Conservation (phyloP, 2,797 vertebrate genomes). For the Alcedo quadribrachys region DNA sequence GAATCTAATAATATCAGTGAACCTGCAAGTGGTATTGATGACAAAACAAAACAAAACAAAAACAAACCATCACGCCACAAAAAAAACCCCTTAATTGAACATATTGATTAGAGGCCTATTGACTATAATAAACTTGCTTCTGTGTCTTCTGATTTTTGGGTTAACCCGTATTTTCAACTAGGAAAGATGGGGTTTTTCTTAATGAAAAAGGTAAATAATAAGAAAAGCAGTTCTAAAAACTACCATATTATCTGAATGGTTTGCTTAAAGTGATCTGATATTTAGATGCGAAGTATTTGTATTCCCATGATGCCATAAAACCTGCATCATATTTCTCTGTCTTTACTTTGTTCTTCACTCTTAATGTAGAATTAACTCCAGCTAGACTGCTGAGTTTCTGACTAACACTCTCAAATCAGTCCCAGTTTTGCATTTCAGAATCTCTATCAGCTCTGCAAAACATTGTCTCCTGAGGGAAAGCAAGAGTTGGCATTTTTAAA, state of each 20-base stretch:
- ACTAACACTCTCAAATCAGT: conserved; percentile 4
- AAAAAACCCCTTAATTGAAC: not conserved
- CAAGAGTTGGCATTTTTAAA: conserved; percentile 49
- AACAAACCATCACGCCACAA: accelerated
- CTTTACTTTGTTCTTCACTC: not conserved
- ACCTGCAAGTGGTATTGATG: not conserved
- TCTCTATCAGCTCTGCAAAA: conserved; percentile 14
- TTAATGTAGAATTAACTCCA: conserved; percentile 49
- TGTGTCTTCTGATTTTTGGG: no score
- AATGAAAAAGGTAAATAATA: not conserved
- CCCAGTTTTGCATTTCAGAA: conserved; percentile 23
- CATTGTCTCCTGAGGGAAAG: conserved; percentile 2
- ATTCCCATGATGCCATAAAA: not conserved
- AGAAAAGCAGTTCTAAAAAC: not conserved
- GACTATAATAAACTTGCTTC: not conserved
- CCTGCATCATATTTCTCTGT: not conserved
- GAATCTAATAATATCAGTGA: not conserved
- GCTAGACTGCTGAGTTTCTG: conserved; percentile 18
- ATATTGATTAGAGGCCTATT: not conserved
- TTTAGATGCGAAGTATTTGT: not conserved
- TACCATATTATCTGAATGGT: not conserved
- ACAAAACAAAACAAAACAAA: not conserved
- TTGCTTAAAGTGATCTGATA: not conserved
- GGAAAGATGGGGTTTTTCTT: not conserved
- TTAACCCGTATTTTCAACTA: not conserved